Evolutionary conservation across 2,888 invertebrate species (phyloP), one percentile per base, ranked within the genome.

Genomic region (Blastobasis lacticolella): DNA sequence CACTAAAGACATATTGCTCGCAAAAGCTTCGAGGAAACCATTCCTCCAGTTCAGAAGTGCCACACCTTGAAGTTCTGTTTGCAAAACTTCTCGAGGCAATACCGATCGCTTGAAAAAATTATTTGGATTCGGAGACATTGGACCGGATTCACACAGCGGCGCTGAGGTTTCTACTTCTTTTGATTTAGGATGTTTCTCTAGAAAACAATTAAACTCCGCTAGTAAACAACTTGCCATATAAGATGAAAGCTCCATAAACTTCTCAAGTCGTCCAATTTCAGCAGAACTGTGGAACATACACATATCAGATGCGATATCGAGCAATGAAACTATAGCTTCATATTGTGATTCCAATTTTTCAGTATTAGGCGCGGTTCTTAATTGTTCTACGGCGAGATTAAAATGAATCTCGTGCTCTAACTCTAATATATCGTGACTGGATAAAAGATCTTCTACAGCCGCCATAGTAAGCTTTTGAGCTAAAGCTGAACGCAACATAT

Each of bases 381-480:
- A 54, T 51, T 81, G 77, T 59, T 83, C 83, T 48, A 85, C 61
- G 6, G 71, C 69, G 49, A 85, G 64, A 60, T 80, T 78, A 54
- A 78, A 73, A 10, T 63, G 47, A 0, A 81, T 56, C 61, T 87
- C 86, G 57, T 73, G 74, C 8, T 75, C 64, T 43, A 78, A 65
- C 59, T 86, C 74, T 6, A 66, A 53, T 4, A 65, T 53, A 63
- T 87, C 87, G 55, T 86, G 64, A 55, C 50, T 75, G 37, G 78
- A 78, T 9, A 81, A 61, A 38, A 84, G 62, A 60, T 85, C 83
- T 68, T 86, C 87, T 5, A 86, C 78, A 40, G 77, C 74, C n/a
- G 79, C 71, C 48, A 80, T 70, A 4, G 78, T 80, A 38, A 86
- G 59, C 54, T 78, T 81, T 60, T 81, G 81, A 36, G 74, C 79